phyloP scores from a whole-genome alignment of 2,888 invertebrate genomes.

The Phlogophora meticulosa region DNA sequence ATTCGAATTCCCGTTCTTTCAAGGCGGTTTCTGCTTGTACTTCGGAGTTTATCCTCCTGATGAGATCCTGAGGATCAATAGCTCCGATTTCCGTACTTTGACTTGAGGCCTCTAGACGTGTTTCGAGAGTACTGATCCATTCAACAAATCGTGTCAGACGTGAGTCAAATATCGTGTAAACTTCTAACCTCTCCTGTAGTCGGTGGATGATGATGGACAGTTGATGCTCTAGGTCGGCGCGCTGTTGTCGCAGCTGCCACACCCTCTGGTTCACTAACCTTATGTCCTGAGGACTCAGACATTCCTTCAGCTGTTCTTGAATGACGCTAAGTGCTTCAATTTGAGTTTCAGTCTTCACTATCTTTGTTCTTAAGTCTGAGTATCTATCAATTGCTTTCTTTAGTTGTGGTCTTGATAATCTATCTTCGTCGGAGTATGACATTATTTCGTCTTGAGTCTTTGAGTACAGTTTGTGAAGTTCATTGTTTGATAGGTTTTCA shows the following conservation, averaged over 20 bases:
- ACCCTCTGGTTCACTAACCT: constrained; percentile 95
- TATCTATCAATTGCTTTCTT: constrained; percentile 92
- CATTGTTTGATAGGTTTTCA: constrained; percentile 90
- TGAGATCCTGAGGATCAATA: constrained; percentile 94
- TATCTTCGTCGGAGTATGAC: constrained; percentile 89
- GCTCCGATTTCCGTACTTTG: constrained; percentile 87
- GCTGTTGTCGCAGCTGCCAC: constrained; percentile 95
- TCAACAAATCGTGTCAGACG: constrained; percentile 92
- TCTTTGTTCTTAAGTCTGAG: constrained; percentile 91
- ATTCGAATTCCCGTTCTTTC: constrained; percentile 95
- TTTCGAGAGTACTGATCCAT: constrained; percentile 94
- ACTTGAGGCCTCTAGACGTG: constrained; percentile 91
- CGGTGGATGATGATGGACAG: constrained; percentile 93
- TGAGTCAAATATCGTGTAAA: constrained; percentile 93
- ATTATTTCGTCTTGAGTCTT: constrained; percentile 92
- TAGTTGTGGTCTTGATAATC: constrained; percentile 92
- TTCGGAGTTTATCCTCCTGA: constrained; percentile 94
- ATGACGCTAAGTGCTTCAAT: constrained; percentile 94
- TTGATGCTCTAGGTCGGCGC: constrained; percentile 95
- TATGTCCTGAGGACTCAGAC: constrained; percentile 96
- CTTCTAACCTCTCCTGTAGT: constrained; percentile 94
- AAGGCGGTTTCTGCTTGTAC: constrained; percentile 94
- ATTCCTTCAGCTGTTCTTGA: constrained; percentile 96
- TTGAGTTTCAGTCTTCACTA: constrained; percentile 91
- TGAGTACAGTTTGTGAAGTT: constrained; percentile 92